Evolutionary conservation across 2,113 vertebrate genomes (phyloP), one percentile per base, ranked within the genome.

Genomic region (Tychaedon coryphoeus): DNA sequence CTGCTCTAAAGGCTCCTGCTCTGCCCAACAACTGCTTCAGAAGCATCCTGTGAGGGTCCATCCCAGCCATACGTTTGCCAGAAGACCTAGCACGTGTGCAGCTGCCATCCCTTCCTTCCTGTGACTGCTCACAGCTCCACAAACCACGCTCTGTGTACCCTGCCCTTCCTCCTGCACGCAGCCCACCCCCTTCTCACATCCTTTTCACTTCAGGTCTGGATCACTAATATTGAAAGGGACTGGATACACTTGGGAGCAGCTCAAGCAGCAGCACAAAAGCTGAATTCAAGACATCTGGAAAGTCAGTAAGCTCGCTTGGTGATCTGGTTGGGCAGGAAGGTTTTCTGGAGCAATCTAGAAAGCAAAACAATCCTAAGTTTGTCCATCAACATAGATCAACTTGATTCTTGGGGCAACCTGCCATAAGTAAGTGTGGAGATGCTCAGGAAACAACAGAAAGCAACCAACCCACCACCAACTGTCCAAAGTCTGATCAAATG

Each of bases 81-180:
- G 78, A 79, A 91, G 87, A 34, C 60, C 62, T 18, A 34, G 71
- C 45, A 34, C 22, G 40, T 17, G 57, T 70, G 42, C 86, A 74
- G 56, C 45, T 88, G 72, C 94, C 69, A 71, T 40, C 72, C 57
- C 22, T 73, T 85, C 93, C 84, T 94, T 87, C 66, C 77, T 79
- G 92, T 70, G 71, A 50, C 85, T 62, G 48, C 80, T 82, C 62
- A 51, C 60, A 85, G 57, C 62, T 40, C n/a, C n/a, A 43, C 53
- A 70, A 62, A 66, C 43, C 38, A 34, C 0, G 0, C 47, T 84
- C 34, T 57, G 40, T 4, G 2, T 15, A 31, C 4, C 33, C 76
- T 48, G 65, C 62, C 28, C 40, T 79, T 89, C 87, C 77, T 91
- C 54, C 94, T 82, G 58, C 62, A 69, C 38, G 34, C 87, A 79